These are phyloP conservation scores for Poecile atricapillus DNA, from an alignment of 2,113 vertebrate genomes.

Conservation along the genomic window DNA sequence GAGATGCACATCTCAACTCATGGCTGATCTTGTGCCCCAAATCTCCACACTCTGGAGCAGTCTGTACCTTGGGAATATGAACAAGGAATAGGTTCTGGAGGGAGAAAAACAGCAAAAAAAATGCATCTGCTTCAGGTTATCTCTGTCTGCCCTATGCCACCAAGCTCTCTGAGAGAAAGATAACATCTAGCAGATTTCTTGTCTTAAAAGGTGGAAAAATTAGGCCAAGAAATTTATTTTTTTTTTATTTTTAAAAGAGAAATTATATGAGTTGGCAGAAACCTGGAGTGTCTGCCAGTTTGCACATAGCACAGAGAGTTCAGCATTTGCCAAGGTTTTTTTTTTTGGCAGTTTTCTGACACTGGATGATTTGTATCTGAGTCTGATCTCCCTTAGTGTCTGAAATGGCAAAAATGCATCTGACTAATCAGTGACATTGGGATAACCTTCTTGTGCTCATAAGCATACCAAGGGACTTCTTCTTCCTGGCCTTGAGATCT, in stretches of 20 bases:
- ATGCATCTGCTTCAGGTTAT: neutral
- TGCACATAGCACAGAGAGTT: neutral
- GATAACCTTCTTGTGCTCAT: neutral
- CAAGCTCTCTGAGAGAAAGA: neutral
- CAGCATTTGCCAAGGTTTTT: neutral
- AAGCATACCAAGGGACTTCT: neutral
- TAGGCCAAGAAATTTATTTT: neutral
- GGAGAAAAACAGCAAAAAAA: neutral
- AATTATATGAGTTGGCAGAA: neutral
- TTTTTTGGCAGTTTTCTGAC: constrained; percentile 1
- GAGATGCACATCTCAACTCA: neutral
- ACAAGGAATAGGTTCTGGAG: neutral
- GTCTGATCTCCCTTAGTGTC: neutral
- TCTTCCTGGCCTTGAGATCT: neutral
- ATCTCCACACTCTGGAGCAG: neutral
- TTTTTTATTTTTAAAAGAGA: neutral
- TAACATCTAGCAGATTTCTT: neutral
- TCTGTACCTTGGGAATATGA: neutral
- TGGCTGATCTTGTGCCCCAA: neutral
- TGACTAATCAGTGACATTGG: neutral
- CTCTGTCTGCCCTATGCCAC: neutral
- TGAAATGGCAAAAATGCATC: constrained; percentile 1
- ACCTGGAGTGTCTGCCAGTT: neutral
- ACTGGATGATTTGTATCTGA: neutral
- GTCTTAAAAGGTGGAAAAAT: neutral